phyloP scores from a whole-genome alignment of 2,113 vertebrate species.

The Gulo gulo region DNA sequence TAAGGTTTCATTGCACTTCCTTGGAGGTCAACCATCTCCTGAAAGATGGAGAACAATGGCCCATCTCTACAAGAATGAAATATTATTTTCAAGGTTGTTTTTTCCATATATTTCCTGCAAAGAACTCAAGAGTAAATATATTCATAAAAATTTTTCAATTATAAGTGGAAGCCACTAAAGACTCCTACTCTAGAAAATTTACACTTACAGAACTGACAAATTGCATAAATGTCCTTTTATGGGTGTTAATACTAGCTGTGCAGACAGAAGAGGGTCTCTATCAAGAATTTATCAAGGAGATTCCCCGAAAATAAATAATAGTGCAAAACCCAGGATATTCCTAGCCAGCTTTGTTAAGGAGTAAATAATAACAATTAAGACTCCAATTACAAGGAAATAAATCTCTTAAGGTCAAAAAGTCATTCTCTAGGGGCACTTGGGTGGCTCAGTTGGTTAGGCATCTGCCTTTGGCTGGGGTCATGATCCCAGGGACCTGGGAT shows the following conservation, averaged over 20 bases:
- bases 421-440: not conserved
- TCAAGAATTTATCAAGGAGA: slow-evolving; percentile 45
- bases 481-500: too few relatives aligned
- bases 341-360: not conserved
- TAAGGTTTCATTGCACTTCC: not conserved
- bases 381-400: slow-evolving; percentile 23
- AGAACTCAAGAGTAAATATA: slow-evolving; percentile 50
- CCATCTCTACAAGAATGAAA: slow-evolving; percentile 24
- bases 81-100: slow-evolving; percentile 37
- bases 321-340: slow-evolving; percentile 9
- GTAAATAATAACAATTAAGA: slow-evolving; percentile 65
- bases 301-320: slow-evolving; percentile 40
- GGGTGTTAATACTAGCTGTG: slow-evolving; percentile 58
- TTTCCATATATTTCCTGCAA: slow-evolving; percentile 28
- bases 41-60: not conserved
- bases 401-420: slow-evolving; percentile 9
- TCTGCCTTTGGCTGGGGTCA: too few relatives aligned
- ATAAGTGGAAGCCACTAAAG: slow-evolving; percentile 68
- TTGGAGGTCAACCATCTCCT: not conserved
- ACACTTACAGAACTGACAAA: slow-evolving; percentile 64
- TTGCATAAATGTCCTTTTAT: slow-evolving; percentile 63
- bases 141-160: slow-evolving; percentile 61
- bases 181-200: slow-evolving; percentile 53
- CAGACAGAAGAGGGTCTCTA: slow-evolving; percentile 40
- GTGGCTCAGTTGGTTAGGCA: too few relatives aligned